Base-by-base conservation (phyloP, 2,113 vertebrate genomes). In the Hippolais icterina region DNA sequence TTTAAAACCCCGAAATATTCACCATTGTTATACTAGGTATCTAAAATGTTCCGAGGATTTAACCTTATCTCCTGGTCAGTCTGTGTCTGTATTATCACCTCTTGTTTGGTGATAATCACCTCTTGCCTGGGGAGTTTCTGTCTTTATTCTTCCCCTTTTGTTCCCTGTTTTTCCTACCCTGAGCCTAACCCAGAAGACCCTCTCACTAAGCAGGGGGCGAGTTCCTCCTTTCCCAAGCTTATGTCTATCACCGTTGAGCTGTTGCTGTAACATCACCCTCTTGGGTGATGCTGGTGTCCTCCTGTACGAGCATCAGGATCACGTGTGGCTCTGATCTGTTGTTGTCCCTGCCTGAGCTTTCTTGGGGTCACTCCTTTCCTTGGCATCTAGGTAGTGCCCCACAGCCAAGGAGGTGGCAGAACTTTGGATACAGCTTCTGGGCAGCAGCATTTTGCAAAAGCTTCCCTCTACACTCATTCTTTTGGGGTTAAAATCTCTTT, bases 221-320 rank as follows among this genome's bases (percentile, higher is more conserved):
- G 12, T 60, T 77, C 6, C 7, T 64, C 29, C 35, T 68, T 95
- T 35, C 35, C 35, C 46, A 46, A 77, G 29, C 23, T 81, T 46
- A 47, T 25, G 7, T 29, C 53, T 11, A 0, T 35, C 33, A 16
- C 44, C 4, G 2, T 33, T 37, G 31, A 89, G 63, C 33, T 0
- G 0, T 1, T 76, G 24, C 7, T 89, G 21, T 63, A 71, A 59
- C 10, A 24, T 63, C 39, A 60, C 6, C 4, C 6, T 31, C 9
- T 33, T 37, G 29, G 17, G 76, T 33, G 50, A 37, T n/a, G 14
- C n/a, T 78, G 79, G 25, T 21, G 33, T 68, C 23, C n/a, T 64
- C 33, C 66, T 24, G 6, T 19, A 33, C 2, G 5, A 64, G 13
- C 20, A 54, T 54, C 31, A 64, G 13, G 17, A 54, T 54, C 31